phyloP scores from a whole-genome alignment of 1,140 invertebrate species.

The Copidosoma floridanum region DNA sequence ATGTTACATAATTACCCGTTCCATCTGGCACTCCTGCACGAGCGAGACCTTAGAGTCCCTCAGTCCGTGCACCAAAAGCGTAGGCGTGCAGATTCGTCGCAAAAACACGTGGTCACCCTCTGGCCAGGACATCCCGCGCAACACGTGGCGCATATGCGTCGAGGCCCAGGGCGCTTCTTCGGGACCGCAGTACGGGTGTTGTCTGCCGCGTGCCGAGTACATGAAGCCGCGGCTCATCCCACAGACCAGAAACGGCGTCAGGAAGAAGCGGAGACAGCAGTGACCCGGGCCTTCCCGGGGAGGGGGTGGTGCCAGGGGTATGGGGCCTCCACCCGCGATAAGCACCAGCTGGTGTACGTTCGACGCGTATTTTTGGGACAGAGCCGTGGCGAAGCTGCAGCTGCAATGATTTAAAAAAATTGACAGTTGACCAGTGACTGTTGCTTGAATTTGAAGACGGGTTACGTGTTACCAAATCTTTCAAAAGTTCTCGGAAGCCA shows the following conservation, averaged over 20 bases:
- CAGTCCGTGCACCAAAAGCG: constrained; percentile 70
- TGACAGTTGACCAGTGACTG: too few relatives aligned
- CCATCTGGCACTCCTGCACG: constrained; percentile 75
- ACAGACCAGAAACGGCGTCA: constrained; percentile 58
- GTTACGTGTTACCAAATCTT: too few relatives aligned
- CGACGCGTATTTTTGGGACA: constrained; percentile 63
- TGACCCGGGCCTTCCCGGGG: constrained; percentile 54
- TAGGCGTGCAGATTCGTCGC: constrained; percentile 65
- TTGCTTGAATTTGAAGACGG: background rate
- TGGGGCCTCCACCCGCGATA: constrained; percentile 72
- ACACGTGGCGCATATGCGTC: constrained; percentile 60
- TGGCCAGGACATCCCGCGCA: constrained; percentile 70
- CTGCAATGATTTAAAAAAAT: constrained; percentile 54
- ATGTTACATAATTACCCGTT: too few relatives aligned
- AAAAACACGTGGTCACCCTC: constrained; percentile 72
- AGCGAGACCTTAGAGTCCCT: constrained; percentile 69
- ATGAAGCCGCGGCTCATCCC: constrained; percentile 57
- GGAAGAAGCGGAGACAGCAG: constrained; percentile 54
- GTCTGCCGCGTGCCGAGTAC: constrained; percentile 60
- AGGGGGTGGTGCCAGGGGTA: constrained; percentile 66
- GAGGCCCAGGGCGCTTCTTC: constrained; percentile 60
- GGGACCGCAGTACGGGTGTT: constrained; percentile 58
- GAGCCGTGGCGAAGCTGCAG: constrained; percentile 67
- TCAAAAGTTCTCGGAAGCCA: too few relatives aligned
- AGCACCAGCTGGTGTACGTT: constrained; percentile 67